Evolutionary conservation across 2,113 vertebrate genomes (phyloP), one percentile per base, ranked within the genome.

Genomic region (Sturnus vulgaris): DNA sequence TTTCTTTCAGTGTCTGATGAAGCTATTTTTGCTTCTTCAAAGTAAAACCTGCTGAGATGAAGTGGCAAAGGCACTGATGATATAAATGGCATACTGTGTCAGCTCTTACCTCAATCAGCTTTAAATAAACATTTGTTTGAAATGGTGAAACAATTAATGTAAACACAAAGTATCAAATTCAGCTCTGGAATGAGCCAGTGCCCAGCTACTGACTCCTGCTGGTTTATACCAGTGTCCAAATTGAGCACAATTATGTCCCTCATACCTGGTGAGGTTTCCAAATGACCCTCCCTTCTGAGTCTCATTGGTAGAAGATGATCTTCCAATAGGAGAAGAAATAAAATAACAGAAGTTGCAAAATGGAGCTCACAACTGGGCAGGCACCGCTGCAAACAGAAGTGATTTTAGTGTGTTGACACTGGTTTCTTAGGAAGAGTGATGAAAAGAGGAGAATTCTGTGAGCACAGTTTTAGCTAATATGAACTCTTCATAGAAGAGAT

Each of bases 41-140:
- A 91, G 94, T 78, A 85, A 93, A 91, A 93, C 94, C 93, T 91
- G 93, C 95, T 92, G 87, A 65, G 89, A 88, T 80, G 55, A 82
- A 92, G 93, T 86, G 92, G 78, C 71, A 86, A 93, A 92, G 52
- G 40, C 77, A 31, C 86, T 88, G 91, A 95, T 86, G 93, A 93
- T 94, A 88, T 86, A 94, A 95, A 92, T 93, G 94, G 94, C 85
- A 81, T 77, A 83, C 87, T 75, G 89, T 95, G 90, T 94, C 87
- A 96, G 88, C 87, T 90, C 90, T 95, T 93, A 83, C 94, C 85
- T 85, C 90, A 93, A 95, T 91, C 91, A 90, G 59, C 82, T 93
- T 92, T 94, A 96, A 97, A 96, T 96, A 96, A 95, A 96, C 91
- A 81, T 93, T 95, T 92, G 72, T 95, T 95, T 94, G 79, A 93